phyloP scores from a whole-genome alignment of 2,888 invertebrate species.

The Nebria salina region DNA sequence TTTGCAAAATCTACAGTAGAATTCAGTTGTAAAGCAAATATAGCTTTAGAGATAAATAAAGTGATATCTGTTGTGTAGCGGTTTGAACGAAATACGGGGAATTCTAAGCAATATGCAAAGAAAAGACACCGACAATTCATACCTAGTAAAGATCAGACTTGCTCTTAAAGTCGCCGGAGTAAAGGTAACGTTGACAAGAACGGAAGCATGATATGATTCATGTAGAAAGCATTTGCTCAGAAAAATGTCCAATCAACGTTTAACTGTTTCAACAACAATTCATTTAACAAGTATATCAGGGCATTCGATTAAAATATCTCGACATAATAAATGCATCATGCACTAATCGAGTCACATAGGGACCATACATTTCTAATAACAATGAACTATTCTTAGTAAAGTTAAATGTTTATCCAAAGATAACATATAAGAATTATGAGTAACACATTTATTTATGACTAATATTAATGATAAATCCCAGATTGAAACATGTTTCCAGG shows the following conservation, averaged over 20 bases:
- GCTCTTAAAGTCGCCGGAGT: not conserved
- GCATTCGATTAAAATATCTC: not conserved
- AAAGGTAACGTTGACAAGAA: slow-evolving; percentile 9
- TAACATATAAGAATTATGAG: not conserved
- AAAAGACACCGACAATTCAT: not conserved
- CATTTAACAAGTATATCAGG: not conserved
- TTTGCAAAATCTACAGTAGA: too few species aligned
- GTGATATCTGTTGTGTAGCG: not conserved
- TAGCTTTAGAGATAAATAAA: not conserved
- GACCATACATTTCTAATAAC: not conserved
- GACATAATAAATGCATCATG: not conserved
- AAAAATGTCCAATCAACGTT: slow-evolving; percentile 15
- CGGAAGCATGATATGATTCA: slow-evolving; percentile 22
- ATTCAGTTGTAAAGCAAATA: too few species aligned
- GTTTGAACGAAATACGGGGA: not conserved
- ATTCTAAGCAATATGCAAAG: not conserved
- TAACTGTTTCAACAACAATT: not conserved
- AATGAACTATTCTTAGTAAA: not conserved
- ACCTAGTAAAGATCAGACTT: slow-evolving; percentile 1
- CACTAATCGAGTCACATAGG: not conserved
- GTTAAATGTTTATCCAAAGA: not conserved
- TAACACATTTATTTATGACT: not conserved
- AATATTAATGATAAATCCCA: not conserved
- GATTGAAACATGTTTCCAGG: not conserved
- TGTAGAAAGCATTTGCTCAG: slow-evolving; percentile 22